Conservation (phyloP, 2,888 invertebrate species). For the Ecliptopera silaceata region DNA sequence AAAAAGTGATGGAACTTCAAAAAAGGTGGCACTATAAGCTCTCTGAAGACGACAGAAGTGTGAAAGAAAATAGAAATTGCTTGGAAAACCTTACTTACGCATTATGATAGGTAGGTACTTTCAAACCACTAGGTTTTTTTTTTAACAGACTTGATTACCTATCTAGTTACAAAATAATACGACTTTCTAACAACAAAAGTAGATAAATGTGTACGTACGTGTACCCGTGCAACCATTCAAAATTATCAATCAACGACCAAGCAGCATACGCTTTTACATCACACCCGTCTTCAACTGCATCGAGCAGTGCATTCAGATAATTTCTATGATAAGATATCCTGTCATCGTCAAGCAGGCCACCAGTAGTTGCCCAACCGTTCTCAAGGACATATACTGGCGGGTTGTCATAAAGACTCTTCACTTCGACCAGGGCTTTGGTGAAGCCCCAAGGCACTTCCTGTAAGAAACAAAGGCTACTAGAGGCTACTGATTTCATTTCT, state of each 20-base stretch:
- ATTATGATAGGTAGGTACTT: too few species aligned
- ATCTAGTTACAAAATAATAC: too few species aligned
- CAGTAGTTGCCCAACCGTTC: conserved; percentile 82
- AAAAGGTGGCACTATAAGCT: too few species aligned
- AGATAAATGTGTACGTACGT: conserved; percentile 70
- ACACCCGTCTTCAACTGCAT: conserved; percentile 74
- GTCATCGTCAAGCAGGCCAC: conserved; percentile 72
- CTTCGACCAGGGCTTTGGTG: conserved; percentile 77
- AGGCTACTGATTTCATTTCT: not conserved
- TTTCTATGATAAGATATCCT: conserved; percentile 67
- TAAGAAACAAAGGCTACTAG: conserved; percentile 10
- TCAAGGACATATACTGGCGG: conserved; percentile 83
- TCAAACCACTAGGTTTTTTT: too few species aligned
- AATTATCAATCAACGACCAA: conserved; percentile 86
- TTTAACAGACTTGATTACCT: too few species aligned
- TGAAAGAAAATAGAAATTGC: too few species aligned
- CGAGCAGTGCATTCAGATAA: conserved; percentile 70
- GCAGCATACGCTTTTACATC: conserved; percentile 80
- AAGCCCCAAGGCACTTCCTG: conserved; percentile 85
- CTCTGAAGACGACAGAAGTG: too few species aligned
- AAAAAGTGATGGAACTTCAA: too few species aligned
- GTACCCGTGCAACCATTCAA: conserved; percentile 85
- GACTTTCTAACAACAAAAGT: not conserved
- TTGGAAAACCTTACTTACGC: too few species aligned
- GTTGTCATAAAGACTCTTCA: conserved; percentile 77